phyloP scores from a whole-genome alignment of 1,140 invertebrate genomes.

The Diachasmimorpha longicaudata region DNA sequence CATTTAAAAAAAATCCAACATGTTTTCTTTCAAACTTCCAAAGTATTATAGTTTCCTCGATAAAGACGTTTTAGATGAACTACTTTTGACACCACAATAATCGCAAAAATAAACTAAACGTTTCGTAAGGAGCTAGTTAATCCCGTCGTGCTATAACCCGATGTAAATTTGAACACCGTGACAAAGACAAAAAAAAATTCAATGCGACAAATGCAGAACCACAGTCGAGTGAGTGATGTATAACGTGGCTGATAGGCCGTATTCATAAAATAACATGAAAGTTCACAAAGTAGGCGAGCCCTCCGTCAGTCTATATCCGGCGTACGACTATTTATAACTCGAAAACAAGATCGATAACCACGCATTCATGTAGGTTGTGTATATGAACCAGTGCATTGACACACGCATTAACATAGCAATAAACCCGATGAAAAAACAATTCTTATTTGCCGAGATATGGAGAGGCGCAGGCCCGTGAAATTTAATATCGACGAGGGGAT shows the following conservation, averaged over 20 bases:
- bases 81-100: too few species aligned
- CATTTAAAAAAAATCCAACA: too few species aligned
- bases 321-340: slow-evolving; percentile 15
- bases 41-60: too few species aligned
- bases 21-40: too few species aligned
- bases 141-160: not conserved
- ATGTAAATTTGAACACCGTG: not conserved
- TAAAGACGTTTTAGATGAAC: too few species aligned
- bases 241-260: not conserved
- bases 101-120: not conserved
- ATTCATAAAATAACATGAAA: slow-evolving; percentile 23
- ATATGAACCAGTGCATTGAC: slow-evolving; percentile 11
- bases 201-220: not conserved
- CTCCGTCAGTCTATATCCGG: slow-evolving; percentile 25
- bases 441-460: not conserved
- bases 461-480: slow-evolving; percentile 19
- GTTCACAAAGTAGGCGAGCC: slow-evolving; percentile 34
- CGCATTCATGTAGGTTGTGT: slow-evolving; percentile 10
- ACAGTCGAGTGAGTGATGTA: not conserved
- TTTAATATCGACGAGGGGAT: slow-evolving; percentile 13
- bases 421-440: not conserved
- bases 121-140: not conserved
- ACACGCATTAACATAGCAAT: slow-evolving; percentile 2
- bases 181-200: not conserved
- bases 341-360: slow-evolving; percentile 28